Conservation (phyloP, 2,888 invertebrate genomes). For the Hipparchia semele region DNA sequence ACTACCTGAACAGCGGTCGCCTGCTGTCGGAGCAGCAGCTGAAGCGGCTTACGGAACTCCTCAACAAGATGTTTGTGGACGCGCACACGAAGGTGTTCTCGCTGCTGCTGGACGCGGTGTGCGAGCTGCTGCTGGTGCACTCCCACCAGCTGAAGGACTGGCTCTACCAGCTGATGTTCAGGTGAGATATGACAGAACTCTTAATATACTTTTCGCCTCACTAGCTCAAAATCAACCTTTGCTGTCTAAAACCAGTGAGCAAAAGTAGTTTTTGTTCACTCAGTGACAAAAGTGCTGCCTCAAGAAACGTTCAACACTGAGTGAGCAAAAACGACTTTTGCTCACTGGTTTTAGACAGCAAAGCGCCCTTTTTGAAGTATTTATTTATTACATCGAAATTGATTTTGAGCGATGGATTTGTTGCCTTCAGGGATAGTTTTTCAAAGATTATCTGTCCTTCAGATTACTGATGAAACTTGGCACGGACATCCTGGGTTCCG, state of each 20-base stretch:
- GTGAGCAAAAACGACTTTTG: too few relatives aligned
- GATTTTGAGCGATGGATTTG: too few relatives aligned
- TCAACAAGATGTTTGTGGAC: constrained; percentile 96
- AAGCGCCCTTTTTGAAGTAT: too few relatives aligned
- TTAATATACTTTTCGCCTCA: too few relatives aligned
- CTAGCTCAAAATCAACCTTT: too few relatives aligned
- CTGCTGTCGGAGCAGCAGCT: constrained; percentile 87
- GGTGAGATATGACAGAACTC: constrained; percentile 57
- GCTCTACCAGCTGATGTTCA: constrained; percentile 95
- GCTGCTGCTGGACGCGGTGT: constrained; percentile 95
- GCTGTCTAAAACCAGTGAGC: too few relatives aligned
- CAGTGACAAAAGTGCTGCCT: too few relatives aligned
- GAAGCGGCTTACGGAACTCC: constrained; percentile 90
- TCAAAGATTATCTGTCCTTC: background rate
- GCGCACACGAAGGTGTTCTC: constrained; percentile 98
- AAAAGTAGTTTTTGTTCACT: too few relatives aligned
- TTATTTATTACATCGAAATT: too few relatives aligned
- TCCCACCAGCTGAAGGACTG: constrained; percentile 95
- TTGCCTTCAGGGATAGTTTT: background rate
- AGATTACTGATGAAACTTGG: constrained; percentile 93
- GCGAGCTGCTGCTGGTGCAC: constrained; percentile 94
- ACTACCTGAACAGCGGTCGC: constrained; percentile 87
- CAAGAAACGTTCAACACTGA: too few relatives aligned
- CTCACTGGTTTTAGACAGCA: too few relatives aligned
- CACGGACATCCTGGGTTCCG: constrained; percentile 94